phyloP scores from a whole-genome alignment of 2,888 invertebrate species.

The Leucophenga maculata region DNA sequence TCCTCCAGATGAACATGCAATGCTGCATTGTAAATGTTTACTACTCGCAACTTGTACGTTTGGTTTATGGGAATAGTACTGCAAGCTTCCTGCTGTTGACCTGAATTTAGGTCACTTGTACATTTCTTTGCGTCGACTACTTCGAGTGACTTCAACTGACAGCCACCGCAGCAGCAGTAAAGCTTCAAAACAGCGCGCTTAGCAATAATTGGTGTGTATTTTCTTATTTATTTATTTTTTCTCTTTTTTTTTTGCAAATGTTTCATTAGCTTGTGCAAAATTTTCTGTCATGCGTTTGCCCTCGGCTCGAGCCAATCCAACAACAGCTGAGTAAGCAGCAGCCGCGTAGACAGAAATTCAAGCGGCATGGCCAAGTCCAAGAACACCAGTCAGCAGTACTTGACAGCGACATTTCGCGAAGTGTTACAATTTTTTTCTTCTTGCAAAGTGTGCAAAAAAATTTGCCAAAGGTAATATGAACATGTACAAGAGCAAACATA shows the following conservation, averaged over 20 bases:
- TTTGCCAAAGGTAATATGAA: not conserved
- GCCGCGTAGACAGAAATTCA: constrained; percentile 38
- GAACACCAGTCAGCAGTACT: constrained; percentile 56
- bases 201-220: too few species aligned
- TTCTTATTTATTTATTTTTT: constrained; percentile 14
- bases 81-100: constrained; percentile 61
- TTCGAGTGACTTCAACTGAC: constrained; percentile 32
- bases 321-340: constrained; percentile 2
- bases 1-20: too few species aligned
- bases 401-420: constrained; percentile 38
- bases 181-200: constrained; percentile 8
- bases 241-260: not conserved
- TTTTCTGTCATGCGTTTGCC: not conserved
- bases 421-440: not conserved
- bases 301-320: constrained; percentile 15
- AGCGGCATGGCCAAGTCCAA: constrained; percentile 65
- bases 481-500: not conserved
- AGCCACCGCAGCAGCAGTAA: constrained; percentile 30
- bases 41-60: too few species aligned
- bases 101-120: constrained; percentile 67
- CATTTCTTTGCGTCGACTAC: constrained; percentile 40
- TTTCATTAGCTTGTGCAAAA: too few species aligned
- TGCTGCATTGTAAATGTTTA: too few species aligned
- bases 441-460: not conserved
- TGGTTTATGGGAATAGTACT: constrained; percentile 32